phyloP scores from a whole-genome alignment of 2,113 vertebrate species.

The Cercocebus atys region DNA sequence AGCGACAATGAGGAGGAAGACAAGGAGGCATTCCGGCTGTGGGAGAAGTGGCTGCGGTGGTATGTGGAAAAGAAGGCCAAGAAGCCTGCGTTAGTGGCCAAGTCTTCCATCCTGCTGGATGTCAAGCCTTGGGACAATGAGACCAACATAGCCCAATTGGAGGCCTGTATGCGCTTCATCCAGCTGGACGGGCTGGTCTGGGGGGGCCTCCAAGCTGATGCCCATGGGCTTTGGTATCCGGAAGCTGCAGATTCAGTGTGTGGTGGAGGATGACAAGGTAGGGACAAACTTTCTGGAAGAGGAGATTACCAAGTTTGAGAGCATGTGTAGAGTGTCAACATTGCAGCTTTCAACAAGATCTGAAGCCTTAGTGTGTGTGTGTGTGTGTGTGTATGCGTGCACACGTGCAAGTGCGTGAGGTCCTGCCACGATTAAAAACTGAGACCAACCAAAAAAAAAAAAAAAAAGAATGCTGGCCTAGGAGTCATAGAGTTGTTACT shows the following conservation, averaged over 20 bases:
- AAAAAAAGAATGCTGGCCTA: neutral
- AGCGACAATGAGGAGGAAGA: conserved; percentile 94
- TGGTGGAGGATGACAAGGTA: conserved; percentile 95
- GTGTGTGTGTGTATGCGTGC: no score
- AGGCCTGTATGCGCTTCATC: conserved; percentile 92
- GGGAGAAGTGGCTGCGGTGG: conserved; percentile 91
- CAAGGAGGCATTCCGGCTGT: conserved; percentile 88
- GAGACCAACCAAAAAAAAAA: no score
- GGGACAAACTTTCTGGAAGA: conserved; percentile 96
- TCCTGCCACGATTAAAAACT: no score
- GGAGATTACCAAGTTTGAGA: conserved; percentile 97
- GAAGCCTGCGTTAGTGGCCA: conserved; percentile 93
- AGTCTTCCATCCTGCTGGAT: conserved; percentile 96
- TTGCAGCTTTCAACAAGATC: no score
- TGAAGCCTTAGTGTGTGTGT: no score
- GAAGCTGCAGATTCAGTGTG: no score
- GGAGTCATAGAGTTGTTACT: neutral
- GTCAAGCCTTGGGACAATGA: conserved; percentile 98
- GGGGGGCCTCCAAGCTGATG: no score
- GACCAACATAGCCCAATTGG: conserved; percentile 95
- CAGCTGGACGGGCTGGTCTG: conserved; percentile 2
- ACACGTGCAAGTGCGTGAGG: no score
- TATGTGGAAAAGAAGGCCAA: conserved; percentile 93
- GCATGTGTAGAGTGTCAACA: conserved; percentile 79
- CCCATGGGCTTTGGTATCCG: no score